These are phyloP conservation scores for Zaprionus gabonicus DNA, from an alignment of 1,140 invertebrate genomes.

Conservation along the genomic window DNA sequence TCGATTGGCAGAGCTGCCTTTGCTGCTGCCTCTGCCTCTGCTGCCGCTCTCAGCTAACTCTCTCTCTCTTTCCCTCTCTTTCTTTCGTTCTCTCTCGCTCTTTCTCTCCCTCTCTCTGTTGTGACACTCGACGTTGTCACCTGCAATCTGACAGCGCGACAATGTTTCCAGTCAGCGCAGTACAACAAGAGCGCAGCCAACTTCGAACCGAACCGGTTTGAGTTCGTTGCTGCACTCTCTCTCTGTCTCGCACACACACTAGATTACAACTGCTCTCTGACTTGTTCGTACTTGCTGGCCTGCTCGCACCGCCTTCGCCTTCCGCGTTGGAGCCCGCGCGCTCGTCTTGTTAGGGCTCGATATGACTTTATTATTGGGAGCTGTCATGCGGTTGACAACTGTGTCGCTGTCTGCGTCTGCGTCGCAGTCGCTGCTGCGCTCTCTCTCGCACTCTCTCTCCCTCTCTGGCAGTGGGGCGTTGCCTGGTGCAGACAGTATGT, in stretches of 20 bases:
- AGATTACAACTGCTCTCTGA: neutral
- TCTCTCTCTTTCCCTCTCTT: neutral
- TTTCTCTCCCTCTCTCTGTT: slow-evolving; percentile 30
- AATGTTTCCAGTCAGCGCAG: slow-evolving; percentile 51
- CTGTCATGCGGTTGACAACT: slow-evolving; percentile 82
- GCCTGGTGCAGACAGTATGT: slow-evolving; percentile 29
- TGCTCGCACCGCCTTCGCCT: slow-evolving; percentile 29
- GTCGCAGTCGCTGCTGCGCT: slow-evolving; percentile 47
- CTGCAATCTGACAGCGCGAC: slow-evolving; percentile 73
- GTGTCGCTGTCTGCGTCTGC: slow-evolving; percentile 64
- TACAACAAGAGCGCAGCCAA: slow-evolving; percentile 26
- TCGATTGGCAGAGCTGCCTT: slow-evolving; percentile 48
- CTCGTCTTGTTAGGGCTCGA: slow-evolving; percentile 73
- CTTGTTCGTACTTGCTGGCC: slow-evolving; percentile 9
- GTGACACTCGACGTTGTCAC: slow-evolving; percentile 76
- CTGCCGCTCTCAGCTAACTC: slow-evolving; percentile 12
- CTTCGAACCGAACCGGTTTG: slow-evolving; percentile 34
- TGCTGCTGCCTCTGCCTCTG: neutral
- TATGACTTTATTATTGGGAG: slow-evolving; percentile 83
- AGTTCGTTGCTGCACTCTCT: neutral
- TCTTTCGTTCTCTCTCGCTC: slow-evolving; percentile 1
- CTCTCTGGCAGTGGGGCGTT: slow-evolving; percentile 58
- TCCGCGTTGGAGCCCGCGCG: slow-evolving; percentile 38
- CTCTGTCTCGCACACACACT: neutral
- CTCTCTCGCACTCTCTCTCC: slow-evolving; percentile 2